phyloP scores from a whole-genome alignment of 1,140 invertebrate species.

The Sarcophaga bullata region DNA sequence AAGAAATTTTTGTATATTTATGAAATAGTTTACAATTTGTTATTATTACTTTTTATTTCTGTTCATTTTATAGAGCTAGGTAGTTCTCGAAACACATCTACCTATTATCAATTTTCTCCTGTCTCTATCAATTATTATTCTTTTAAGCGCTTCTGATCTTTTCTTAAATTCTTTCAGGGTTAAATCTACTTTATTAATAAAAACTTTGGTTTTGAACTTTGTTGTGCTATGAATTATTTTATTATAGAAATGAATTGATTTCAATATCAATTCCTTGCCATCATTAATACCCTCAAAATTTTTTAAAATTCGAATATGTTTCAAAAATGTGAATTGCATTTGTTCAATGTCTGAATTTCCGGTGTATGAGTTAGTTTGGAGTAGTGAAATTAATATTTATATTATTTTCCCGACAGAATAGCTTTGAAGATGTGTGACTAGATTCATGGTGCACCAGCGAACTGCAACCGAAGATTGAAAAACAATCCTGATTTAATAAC shows the following conservation, averaged over 20 bases:
- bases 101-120: too few species aligned
- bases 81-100: too few species aligned
- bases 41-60: too few species aligned
- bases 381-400: conserved; percentile 18
- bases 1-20: too few species aligned
- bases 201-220: neutral
- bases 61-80: too few species aligned
- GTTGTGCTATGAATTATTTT: conserved; percentile 20
- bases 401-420: conserved; percentile 20
- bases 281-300: neutral
- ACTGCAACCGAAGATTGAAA: too few species aligned
- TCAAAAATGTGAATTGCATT: neutral
- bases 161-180: conserved; percentile 54
- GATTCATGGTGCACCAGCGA: conserved; percentile 9
- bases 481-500: too few species aligned
- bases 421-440: neutral
- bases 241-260: conserved; percentile 15
- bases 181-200: conserved; percentile 38
- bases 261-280: neutral
- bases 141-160: too few species aligned
- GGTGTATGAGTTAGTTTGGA: conserved; percentile 4
- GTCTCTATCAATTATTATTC: too few species aligned
- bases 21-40: too few species aligned
- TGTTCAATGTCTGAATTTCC: conserved; percentile 29
- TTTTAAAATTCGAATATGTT: conserved; percentile 26